A percentile compares a stretch with the other conserved stretches of the same genome.
Evolutionary conservation across 2,797 vertebrate species (phyloP).

Genomic region (Astyanax mexicanus): DNA sequence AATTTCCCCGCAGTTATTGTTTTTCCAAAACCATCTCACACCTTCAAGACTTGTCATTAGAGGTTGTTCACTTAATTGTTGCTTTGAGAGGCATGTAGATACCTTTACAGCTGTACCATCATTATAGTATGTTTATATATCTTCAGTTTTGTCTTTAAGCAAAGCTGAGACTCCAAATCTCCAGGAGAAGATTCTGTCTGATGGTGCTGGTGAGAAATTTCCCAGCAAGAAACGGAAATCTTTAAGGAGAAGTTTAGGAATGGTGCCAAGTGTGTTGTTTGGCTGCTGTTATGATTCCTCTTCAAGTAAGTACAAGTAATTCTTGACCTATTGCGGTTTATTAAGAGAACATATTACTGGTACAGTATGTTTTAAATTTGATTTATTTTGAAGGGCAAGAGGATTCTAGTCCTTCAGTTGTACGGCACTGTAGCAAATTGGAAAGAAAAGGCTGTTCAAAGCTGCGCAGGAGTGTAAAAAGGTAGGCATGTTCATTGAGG

Average conservation of each 20-base stretch:
- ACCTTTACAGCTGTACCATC: not conserved
- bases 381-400: conserved; percentile 44
- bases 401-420: conserved; percentile 22
- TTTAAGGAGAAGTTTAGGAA: conserved; percentile 41
- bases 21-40: too few relatives aligned
- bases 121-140: not conserved
- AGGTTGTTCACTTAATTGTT: too few relatives aligned
- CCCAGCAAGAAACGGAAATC: conserved; percentile 3
- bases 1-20: too few relatives aligned
- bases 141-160: conserved; percentile 33
- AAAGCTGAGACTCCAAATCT: conserved; percentile 54
- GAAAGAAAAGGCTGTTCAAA: not conserved
- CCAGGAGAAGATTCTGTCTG: conserved; percentile 32
- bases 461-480: not conserved
- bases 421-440: not conserved
- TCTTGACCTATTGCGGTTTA: not conserved
- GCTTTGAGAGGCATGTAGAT: too few relatives aligned
- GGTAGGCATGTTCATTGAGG: not conserved
- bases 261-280: conserved; percentile 13
- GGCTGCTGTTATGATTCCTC: not conserved
- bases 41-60: too few relatives aligned
- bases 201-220: not conserved
- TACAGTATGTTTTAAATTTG: not conserved
- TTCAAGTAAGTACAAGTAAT: conserved; percentile 48
- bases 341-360: not conserved